Conservation (phyloP, 64 coral and sea anemone genomes). For the Montipora foliosa region DNA sequence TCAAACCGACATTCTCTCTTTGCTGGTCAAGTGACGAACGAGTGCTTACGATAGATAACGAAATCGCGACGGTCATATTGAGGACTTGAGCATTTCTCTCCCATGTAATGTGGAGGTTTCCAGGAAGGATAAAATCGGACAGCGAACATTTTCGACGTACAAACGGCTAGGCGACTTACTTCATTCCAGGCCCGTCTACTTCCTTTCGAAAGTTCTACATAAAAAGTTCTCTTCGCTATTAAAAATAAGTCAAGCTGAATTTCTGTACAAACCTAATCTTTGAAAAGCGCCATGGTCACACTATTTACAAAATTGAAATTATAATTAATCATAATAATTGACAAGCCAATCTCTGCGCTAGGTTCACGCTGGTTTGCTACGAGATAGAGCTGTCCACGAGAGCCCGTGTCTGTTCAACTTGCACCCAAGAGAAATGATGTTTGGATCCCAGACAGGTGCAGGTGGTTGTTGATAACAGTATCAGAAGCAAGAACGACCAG, state of each 20-base stretch:
- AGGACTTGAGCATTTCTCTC: background rate
- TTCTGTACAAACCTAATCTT: constrained; percentile 60
- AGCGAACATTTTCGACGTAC: background rate
- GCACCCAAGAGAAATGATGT: too few species aligned
- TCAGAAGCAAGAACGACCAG: background rate
- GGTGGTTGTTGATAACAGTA: too few species aligned
- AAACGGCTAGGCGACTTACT: background rate
- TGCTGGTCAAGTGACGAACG: background rate
- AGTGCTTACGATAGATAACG: too few species aligned
- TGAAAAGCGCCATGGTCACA: constrained; percentile 36
- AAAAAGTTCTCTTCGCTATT: constrained; percentile 43
- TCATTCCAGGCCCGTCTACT: background rate
- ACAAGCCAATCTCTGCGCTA: too few species aligned
- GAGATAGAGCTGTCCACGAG: too few species aligned
- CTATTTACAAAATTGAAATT: constrained; percentile 53
- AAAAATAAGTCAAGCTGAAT: constrained; percentile 59
- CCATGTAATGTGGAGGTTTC: background rate
- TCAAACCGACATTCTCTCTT: too few species aligned
- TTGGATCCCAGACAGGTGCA: too few species aligned
- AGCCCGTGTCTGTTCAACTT: too few species aligned
- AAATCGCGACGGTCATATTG: background rate
- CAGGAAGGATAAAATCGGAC: constrained; percentile 1
- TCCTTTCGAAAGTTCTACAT: background rate
- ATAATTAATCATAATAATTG: constrained; percentile 9
- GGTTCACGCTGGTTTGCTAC: too few species aligned